phyloP scores from a whole-genome alignment of 2,797 vertebrate genomes.

The Sebastes elongatus region DNA sequence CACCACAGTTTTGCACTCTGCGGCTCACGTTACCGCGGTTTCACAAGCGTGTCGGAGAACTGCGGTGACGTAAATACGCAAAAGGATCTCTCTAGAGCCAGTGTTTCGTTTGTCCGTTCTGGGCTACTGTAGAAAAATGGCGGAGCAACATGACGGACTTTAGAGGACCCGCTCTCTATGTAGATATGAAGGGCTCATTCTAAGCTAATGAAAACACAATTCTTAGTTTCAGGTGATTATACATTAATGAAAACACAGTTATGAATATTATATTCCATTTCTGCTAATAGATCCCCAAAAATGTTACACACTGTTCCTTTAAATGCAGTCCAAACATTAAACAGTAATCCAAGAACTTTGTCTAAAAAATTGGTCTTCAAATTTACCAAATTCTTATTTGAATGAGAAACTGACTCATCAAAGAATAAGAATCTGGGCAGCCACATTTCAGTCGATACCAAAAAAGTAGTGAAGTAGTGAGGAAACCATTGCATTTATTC shows the following conservation, averaged over 20 bases:
- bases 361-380: background rate
- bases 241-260: too few relatives aligned
- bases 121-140: accelerated
- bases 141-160: too few relatives aligned
- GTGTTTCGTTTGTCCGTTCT: too few relatives aligned
- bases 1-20: too few relatives aligned
- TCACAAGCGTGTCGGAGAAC: too few relatives aligned
- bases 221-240: too few relatives aligned
- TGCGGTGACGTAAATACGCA: too few relatives aligned
- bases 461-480: background rate
- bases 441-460: background rate
- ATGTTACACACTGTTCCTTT: background rate
- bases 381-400: background rate
- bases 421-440: background rate
- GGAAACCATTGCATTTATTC: background rate
- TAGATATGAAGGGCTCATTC: too few relatives aligned
- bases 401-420: background rate
- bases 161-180: too few relatives aligned
- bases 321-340: background rate
- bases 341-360: background rate
- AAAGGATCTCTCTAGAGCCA: too few relatives aligned
- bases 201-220: too few relatives aligned
- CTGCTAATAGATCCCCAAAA: background rate
- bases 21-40: too few relatives aligned
- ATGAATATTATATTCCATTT: background rate